These are phyloP conservation scores for Toxotes lorentzi DNA, from an alignment of 2,797 vertebrate species.

Conservation along the genomic window DNA sequence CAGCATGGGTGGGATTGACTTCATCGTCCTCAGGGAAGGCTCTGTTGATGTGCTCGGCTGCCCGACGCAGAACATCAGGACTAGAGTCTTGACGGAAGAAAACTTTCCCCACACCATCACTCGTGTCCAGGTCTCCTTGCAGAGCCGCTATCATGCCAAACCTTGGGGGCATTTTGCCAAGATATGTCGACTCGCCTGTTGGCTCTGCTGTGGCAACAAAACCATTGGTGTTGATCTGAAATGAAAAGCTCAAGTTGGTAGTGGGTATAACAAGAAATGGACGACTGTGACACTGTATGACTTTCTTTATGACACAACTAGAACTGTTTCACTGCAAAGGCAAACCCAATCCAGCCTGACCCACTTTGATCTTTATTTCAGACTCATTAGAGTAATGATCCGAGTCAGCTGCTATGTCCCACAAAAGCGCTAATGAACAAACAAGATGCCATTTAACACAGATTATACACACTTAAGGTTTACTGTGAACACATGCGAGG, in stretches of 20 bases:
- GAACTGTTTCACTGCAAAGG: slow-evolving; percentile 31
- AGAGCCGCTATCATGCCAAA: slow-evolving; percentile 88
- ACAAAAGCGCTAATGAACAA: slow-evolving; percentile 62
- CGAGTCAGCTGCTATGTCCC: slow-evolving; percentile 52
- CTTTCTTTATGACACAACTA: slow-evolving; percentile 32
- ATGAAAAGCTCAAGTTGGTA: slow-evolving; percentile 38
- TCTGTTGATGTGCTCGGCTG: slow-evolving; percentile 84
- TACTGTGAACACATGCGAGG: slow-evolving; percentile 54
- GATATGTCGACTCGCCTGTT: slow-evolving; percentile 82
- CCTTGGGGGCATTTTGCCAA: slow-evolving; percentile 86
- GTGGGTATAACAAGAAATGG: slow-evolving; percentile 12
- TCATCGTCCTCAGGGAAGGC: slow-evolving; percentile 85
- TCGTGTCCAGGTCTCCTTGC: slow-evolving; percentile 90
- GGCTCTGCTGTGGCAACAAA: slow-evolving; percentile 89
- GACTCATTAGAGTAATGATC: slow-evolving; percentile 76
- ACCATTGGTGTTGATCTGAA: slow-evolving; percentile 92
- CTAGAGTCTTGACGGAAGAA: slow-evolving; percentile 90
- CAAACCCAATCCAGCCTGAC: slow-evolving; percentile 47
- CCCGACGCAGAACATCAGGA: slow-evolving; percentile 75
- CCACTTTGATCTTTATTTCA: slow-evolving; percentile 67
- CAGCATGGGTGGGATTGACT: slow-evolving; percentile 83
- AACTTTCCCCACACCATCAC: slow-evolving; percentile 86
- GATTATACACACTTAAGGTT: slow-evolving; percentile 51
- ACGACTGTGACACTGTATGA: not conserved
- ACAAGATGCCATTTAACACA: slow-evolving; percentile 55